Conservation (phyloP, 2,888 invertebrate genomes). For the Hypomecis atomaria region DNA sequence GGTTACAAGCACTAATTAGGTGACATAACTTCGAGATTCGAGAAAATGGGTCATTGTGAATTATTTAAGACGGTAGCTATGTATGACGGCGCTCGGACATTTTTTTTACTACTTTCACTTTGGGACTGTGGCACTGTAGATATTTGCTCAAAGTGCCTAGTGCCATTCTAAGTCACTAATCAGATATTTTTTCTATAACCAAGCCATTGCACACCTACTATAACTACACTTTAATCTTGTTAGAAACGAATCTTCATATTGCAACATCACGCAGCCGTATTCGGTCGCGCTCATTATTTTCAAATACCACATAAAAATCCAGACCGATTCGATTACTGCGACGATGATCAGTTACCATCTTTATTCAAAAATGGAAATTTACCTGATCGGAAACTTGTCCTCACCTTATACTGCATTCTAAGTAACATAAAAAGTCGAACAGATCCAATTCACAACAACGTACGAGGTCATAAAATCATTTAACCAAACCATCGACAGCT, state of each 20-base stretch:
- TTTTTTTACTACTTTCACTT: too few species aligned
- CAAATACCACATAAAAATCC: slow-evolving; percentile 13
- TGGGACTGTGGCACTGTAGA: too few species aligned
- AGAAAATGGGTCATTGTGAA: too few species aligned
- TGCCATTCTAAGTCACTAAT: too few species aligned
- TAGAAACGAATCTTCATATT: slow-evolving; percentile 11
- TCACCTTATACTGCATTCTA: slow-evolving; percentile 17
- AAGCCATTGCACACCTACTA: too few species aligned
- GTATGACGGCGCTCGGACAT: too few species aligned
- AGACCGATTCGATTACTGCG: slow-evolving; percentile 13
- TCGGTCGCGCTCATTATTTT: slow-evolving; percentile 8
- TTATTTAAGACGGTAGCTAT: too few species aligned
- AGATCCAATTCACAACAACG: slow-evolving; percentile 39
- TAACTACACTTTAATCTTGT: background rate
- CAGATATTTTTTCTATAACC: too few species aligned
- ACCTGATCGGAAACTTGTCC: slow-evolving; percentile 19
- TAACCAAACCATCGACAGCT: slow-evolving; percentile 40
- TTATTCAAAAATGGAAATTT: slow-evolving; percentile 29
- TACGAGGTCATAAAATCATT: slow-evolving; percentile 41
- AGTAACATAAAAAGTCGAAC: slow-evolving; percentile 32
- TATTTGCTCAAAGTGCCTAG: too few species aligned
- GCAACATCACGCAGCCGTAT: background rate
- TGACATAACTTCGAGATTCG: too few species aligned
- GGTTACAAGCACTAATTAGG: too few species aligned
- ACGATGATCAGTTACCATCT: slow-evolving; percentile 29